Base-by-base conservation (phyloP, 2,797 vertebrate species). In the Pipistrellus nathusii region DNA sequence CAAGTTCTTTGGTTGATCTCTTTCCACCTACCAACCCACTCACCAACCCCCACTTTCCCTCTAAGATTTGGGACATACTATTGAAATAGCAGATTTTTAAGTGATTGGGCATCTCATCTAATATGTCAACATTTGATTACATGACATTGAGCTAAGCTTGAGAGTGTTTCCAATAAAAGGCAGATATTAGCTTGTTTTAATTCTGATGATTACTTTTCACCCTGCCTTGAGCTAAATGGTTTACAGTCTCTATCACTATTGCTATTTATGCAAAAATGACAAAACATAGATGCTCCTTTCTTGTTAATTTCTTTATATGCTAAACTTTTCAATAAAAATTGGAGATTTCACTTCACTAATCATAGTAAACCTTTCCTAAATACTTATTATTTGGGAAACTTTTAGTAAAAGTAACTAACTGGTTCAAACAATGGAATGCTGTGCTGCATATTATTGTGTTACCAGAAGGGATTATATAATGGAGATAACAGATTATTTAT, bases 301-400 rank as follows among this genome's bases (percentile, higher is more conserved):
- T 66, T 73, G 4, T 69, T 92, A 62, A 91, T 51, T 90, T 85
- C 6, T 75, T 90, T 83, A 66, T 80, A 83, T 44, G 17, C 2
- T 64, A 53, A 51, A 85, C 44, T 93, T 80, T 57, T 41, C 38
- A 87, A 27, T 68, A 66, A 73, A 83, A 88, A 57, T 38, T 72
- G 77, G 64, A 88, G 10, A n/a, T 21, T 82, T 25, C 18, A 80
- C n/a, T 72, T 76, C 9, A 66, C 46, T 38, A 68, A 7, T 41
- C 35, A 69, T 53, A 68, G 12, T 2, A 89, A 84, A 13, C 10
- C 21, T 88, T 93, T 66, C 59, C 53, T 75, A 83, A 77, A 78
- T 13, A 46, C 20, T 38, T 55, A 27, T 35, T 80, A 64, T 73
- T 85, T 94, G 21, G 14, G 90, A 82, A 71, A 75, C 18, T 10